These are phyloP conservation scores for Polymixis lichenea DNA, from an alignment of 2,888 invertebrate genomes.

Conservation along the genomic window DNA sequence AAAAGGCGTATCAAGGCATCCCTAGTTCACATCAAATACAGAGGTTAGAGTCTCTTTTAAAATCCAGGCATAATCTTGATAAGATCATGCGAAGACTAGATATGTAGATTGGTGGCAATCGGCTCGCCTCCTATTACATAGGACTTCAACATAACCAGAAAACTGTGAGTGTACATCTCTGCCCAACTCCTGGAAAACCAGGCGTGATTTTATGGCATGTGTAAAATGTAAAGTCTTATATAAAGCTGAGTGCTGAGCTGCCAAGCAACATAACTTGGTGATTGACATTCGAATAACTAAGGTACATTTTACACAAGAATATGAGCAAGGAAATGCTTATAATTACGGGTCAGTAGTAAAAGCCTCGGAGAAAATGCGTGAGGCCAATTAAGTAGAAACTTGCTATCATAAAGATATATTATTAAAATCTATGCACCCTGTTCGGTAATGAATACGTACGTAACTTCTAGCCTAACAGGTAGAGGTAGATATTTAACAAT, in stretches of 20 bases:
- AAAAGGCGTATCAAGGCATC: no score
- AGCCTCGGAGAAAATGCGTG: constrained; percentile 9
- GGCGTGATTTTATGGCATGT: no score
- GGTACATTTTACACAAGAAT: constrained; percentile 9
- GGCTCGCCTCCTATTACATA: no score
- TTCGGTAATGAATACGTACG: constrained; percentile 1
- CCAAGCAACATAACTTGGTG: not conserved
- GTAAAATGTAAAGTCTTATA: no score
- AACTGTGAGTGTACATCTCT: not conserved
- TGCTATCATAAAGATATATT: constrained; percentile 14
- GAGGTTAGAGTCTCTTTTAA: no score
- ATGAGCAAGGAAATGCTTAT: constrained; percentile 19
- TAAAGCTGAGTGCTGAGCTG: constrained; percentile 4
- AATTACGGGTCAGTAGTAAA: constrained; percentile 35
- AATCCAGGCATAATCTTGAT: no score
- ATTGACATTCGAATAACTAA: constrained; percentile 13
- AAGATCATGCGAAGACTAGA: no score
- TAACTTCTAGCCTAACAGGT: not conserved
- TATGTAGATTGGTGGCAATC: not conserved
- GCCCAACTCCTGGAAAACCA: not conserved
- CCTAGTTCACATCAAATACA: no score
- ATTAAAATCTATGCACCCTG: constrained; percentile 26
- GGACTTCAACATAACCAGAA: no score
- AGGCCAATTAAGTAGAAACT: constrained; percentile 33
- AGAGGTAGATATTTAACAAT: not conserved